Conservation (phyloP, 2,888 invertebrate genomes). For the Sepiola atlantica region DNA sequence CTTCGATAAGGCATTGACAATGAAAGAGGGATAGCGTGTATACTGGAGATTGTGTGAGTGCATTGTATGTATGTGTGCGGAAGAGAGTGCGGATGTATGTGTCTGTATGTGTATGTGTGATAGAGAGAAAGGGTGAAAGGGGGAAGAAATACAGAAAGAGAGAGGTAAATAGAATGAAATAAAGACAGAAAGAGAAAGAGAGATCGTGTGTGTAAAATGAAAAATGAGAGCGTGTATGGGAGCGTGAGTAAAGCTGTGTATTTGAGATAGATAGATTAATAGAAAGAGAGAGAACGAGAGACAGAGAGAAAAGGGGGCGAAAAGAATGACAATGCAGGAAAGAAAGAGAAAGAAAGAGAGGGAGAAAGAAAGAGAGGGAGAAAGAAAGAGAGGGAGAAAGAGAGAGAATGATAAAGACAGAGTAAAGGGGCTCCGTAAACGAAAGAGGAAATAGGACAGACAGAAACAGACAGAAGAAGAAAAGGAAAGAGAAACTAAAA, state of each 20-base stretch:
- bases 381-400: neutral
- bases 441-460: neutral
- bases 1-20: too few relatives aligned
- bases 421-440: too few relatives aligned
- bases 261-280: neutral
- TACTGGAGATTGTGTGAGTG: too few relatives aligned
- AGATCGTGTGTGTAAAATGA: neutral
- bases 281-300: neutral
- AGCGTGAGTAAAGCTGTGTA: neutral
- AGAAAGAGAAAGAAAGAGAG: too few relatives aligned
- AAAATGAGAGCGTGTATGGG: too few relatives aligned
- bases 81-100: too few relatives aligned
- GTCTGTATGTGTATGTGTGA: neutral
- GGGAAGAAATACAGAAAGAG: too few relatives aligned
- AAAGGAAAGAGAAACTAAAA: neutral
- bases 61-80: too few relatives aligned
- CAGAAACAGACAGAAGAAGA: too few relatives aligned
- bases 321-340: neutral
- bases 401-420: neutral
- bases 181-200: neutral
- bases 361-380: neutral
- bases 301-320: neutral
- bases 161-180: neutral
- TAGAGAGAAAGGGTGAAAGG: neutral
- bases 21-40: too few relatives aligned